Base-by-base conservation (phyloP, 2,113 vertebrate genomes). In the Corythaeola cristata region DNA sequence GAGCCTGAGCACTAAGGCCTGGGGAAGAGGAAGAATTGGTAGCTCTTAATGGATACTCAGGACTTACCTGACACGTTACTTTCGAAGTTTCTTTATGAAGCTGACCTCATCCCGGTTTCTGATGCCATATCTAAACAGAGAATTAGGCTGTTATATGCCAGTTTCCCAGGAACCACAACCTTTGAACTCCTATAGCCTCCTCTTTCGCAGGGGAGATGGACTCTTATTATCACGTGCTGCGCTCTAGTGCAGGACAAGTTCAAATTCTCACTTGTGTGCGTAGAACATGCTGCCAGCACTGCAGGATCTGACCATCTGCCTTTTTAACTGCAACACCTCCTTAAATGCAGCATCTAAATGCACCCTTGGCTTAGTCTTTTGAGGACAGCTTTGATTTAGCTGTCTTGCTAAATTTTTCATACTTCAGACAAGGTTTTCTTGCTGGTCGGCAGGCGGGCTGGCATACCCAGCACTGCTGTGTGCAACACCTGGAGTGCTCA, bases 21-120 rank as follows among this genome's bases (percentile, higher is more conserved):
- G 2, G 22, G 52, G 45, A 79, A 33, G 35, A 64, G 16, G 35
- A 39, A 12, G 32, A 44, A 19, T 0, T 7, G 26, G 41, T 22
- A 58, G 20, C 59, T 44, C 32, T 15, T 37, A 37, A 9, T 1
- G 27, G 60, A 4, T 30, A 5, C 4, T 32, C 11, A 16, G 37
- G 52, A 84, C 96, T 81, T 62, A 97, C 97, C 93, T 53, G 47
- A 19, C 21, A 15, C 20, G 44, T 96, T 45, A 97, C 91, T 98
- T 99, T 41, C 98, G 98, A 50, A 99, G 98, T 84, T 98, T 99
- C 97, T 99, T 99, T 92, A 99, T 98, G 94, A 99, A 99, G 35
- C 98, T 98, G 94, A 99, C 99, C 91, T 99, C 99, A 13, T 99
- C 99, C 93, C 99, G 97, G 97, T 99, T 99, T 83, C 99, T 98